These are phyloP conservation scores for Imbricaverruca yamaguchii DNA, from an alignment of 2,888 invertebrate species.

Conservation along the genomic window DNA sequence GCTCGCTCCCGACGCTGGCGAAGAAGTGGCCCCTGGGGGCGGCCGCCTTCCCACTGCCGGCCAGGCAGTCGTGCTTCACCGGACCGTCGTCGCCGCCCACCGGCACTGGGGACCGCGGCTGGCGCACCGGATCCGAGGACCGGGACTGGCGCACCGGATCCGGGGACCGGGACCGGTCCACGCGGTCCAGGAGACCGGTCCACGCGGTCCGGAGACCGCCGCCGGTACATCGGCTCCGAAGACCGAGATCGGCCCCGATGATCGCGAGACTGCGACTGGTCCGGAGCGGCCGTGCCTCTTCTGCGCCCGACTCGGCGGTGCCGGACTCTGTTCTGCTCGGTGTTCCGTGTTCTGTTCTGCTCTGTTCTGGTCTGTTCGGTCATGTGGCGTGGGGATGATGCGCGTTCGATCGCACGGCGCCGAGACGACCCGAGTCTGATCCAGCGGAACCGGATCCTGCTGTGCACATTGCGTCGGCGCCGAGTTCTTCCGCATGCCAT, in stretches of 20 bases:
- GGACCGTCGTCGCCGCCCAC: background rate
- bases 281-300: constrained; percentile 70
- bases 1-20: constrained; percentile 81
- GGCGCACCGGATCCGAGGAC: background rate
- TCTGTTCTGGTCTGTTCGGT: no score
- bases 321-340: no score
- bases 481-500: no score
- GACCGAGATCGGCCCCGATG: constrained; percentile 80
- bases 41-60: constrained; percentile 76
- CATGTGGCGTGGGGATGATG: no score
- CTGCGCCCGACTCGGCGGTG: constrained; percentile 52
- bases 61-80: constrained; percentile 54
- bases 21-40: constrained; percentile 57
- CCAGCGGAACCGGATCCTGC: no score
- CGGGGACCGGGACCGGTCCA: constrained; percentile 78
- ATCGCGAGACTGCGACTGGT: constrained; percentile 74
- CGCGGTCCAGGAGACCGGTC: constrained; percentile 77
- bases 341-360: no score
- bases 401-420: no score
- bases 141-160: background rate
- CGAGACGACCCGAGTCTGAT: no score
- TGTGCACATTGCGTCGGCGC: no score
- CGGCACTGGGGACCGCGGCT: background rate
- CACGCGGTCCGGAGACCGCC: constrained; percentile 76
- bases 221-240: constrained; percentile 63